phyloP scores from a whole-genome alignment of 2,113 vertebrate species.

The Piaya cayana region DNA sequence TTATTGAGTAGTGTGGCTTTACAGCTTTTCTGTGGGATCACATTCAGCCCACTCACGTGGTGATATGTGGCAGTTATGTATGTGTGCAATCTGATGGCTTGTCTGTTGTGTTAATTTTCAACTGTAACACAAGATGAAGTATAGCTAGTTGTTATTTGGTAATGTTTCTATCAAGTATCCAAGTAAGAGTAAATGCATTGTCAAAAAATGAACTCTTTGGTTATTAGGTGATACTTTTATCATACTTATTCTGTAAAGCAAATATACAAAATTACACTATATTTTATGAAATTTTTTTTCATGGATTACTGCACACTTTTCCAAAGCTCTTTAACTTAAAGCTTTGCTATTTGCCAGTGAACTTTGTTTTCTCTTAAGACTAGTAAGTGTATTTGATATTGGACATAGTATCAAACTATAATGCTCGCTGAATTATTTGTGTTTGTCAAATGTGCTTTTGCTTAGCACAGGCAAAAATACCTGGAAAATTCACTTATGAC shows the following conservation, averaged over 20 bases:
- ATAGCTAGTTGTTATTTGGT: not conserved
- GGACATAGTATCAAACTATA: not conserved
- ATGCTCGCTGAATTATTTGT: not conserved
- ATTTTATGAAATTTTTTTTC: not conserved
- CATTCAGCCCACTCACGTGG: not conserved
- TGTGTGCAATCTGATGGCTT: not conserved
- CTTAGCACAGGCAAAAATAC: not conserved
- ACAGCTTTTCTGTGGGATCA: slow-evolving; percentile 42
- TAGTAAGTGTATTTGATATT: not conserved
- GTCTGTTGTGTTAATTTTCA: not conserved
- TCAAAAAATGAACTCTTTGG: not conserved
- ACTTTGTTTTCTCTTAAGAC: not conserved
- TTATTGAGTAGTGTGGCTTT: not conserved
- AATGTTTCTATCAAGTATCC: not conserved
- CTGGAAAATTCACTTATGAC: not conserved
- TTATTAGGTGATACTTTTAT: not conserved
- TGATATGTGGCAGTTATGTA: not conserved
- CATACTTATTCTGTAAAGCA: not conserved
- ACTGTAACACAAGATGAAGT: not conserved
- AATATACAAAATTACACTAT: not conserved
- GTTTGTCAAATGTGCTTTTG: not conserved
- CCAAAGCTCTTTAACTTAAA: not conserved
- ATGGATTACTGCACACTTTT: not conserved
- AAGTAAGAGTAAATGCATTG: not conserved
- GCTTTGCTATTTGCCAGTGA: not conserved